Evolutionary conservation across 2,888 invertebrate species (phyloP).

Genomic region (Anorthoa munda): DNA sequence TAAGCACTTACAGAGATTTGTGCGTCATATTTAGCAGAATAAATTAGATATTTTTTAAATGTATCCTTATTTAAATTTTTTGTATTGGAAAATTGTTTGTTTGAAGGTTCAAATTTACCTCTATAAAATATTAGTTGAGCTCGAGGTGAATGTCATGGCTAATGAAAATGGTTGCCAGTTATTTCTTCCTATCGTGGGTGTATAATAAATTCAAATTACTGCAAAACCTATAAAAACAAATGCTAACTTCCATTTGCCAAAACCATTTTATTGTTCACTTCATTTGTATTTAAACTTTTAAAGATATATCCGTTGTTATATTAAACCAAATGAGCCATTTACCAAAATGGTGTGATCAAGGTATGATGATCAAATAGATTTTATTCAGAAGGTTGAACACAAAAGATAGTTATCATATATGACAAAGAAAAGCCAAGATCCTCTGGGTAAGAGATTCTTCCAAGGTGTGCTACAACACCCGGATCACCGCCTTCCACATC

Average conservation of each 20-base stretch:
- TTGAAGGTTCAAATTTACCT: too few relatives aligned
- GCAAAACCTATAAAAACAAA: not conserved
- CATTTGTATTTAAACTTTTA: not conserved
- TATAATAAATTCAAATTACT: not conserved
- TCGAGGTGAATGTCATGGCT: not conserved
- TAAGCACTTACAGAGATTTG: too few relatives aligned
- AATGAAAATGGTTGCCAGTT: not conserved
- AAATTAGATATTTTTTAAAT: too few relatives aligned
- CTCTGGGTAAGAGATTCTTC: too few relatives aligned
- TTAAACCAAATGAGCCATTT: not conserved
- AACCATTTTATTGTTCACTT: not conserved
- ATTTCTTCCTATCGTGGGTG: not conserved
- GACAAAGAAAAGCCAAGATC: too few relatives aligned
- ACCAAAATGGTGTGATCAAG: slow-evolving; percentile 1
- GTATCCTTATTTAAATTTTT: too few relatives aligned
- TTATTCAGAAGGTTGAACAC: not conserved
- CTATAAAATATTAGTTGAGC: too few relatives aligned
- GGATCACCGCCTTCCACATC: not conserved
- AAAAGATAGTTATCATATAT: not conserved
- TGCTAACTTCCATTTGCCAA: slow-evolving; percentile 1
- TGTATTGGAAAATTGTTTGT: too few relatives aligned
- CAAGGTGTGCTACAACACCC: not conserved
- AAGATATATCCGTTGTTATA: not conserved
- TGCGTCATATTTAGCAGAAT: too few relatives aligned
- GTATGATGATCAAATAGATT: not conserved